phyloP scores from a whole-genome alignment of 2,113 vertebrate species.

The Catharus minimus region DNA sequence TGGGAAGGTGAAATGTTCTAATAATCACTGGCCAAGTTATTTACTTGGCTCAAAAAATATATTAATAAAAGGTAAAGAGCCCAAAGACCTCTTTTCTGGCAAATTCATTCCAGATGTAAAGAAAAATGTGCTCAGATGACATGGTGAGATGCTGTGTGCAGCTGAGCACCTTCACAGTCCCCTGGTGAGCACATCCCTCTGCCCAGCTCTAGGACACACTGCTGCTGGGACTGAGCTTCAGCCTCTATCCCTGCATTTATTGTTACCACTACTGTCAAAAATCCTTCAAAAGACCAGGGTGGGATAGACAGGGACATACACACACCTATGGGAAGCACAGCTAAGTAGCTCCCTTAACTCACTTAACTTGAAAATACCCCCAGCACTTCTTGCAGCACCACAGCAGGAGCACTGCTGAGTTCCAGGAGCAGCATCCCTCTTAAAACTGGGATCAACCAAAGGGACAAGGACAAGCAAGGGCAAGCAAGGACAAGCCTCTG shows the following conservation, averaged over 20 bases:
- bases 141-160: background rate
- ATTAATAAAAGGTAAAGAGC: background rate
- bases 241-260: background rate
- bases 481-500: background rate
- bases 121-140: background rate
- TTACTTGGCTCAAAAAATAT: background rate
- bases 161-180: background rate
- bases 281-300: background rate
- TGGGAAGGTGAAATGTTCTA: background rate
- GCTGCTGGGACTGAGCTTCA: background rate
- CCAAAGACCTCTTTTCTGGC: background rate
- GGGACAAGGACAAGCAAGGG: background rate
- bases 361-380: background rate
- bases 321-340: background rate
- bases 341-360: no score
- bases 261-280: background rate
- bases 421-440: background rate
- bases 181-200: accelerated
- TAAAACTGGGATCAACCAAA: background rate
- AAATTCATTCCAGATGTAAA: background rate
- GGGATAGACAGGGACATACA: background rate
- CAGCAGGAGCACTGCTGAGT: accelerated
- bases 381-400: accelerated
- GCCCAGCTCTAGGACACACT: accelerated
- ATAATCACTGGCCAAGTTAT: background rate